These are phyloP conservation scores for Prionailurus bengalensis DNA, from an alignment of 2,113 vertebrate species.

Conservation along the genomic window DNA sequence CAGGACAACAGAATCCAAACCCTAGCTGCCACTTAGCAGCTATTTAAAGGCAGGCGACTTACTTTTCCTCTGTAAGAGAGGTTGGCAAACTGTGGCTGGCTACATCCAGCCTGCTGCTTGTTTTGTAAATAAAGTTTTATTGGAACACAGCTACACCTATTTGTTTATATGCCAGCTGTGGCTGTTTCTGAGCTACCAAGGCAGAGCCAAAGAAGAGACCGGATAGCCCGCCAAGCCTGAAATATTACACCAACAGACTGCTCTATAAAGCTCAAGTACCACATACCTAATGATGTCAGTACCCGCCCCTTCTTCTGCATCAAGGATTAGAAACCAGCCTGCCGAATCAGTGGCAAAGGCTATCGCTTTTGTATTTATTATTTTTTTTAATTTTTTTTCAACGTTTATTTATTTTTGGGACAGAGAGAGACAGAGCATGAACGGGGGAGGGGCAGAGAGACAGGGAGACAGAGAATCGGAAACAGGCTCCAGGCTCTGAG, in stretches of 20 bases:
- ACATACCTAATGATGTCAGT: too few relatives aligned
- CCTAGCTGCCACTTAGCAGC: not conserved
- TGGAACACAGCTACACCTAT: not conserved
- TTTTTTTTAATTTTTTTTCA: too few relatives aligned
- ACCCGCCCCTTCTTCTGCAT: accelerated
- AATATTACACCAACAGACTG: not conserved
- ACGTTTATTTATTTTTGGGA: too few relatives aligned
- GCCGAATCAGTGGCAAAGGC: accelerated
- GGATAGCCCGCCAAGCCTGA: not conserved
- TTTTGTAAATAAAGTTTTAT: not conserved
- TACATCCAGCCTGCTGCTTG: not conserved
- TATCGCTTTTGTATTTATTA: not conserved
- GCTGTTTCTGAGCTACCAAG: not conserved
- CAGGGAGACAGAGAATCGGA: too few relatives aligned
- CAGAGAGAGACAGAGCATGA: too few relatives aligned
- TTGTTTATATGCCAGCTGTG: accelerated
- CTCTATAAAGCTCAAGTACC: not conserved
- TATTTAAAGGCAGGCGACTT: not conserved
- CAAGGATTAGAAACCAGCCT: not conserved
- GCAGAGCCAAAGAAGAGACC: not conserved
- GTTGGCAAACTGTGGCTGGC: not conserved
- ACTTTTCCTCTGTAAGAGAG: not conserved
- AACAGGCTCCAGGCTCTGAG: too few relatives aligned
- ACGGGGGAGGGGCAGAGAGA: too few relatives aligned
- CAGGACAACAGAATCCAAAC: not conserved